Percentiles rank a stretch among this genome's conserved stretches.
Conservation (phyloP, 2,888 invertebrate species). For the Melieria omissa region DNA sequence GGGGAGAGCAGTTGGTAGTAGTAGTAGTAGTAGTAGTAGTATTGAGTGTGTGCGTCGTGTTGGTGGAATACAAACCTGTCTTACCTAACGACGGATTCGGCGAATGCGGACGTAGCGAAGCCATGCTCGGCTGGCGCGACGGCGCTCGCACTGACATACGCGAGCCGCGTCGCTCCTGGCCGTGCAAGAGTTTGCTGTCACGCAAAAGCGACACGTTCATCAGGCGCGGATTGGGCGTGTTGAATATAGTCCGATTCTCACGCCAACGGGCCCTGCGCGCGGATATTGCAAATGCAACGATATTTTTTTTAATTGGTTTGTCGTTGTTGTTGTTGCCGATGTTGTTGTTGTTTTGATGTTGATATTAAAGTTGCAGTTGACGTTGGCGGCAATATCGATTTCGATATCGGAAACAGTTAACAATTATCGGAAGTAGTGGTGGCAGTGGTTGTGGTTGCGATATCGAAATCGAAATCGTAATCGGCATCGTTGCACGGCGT, state of each 20-base stretch:
- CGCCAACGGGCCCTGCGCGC: constrained; percentile 85
- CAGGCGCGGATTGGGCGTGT: constrained; percentile 91
- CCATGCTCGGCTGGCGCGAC: constrained; percentile 86
- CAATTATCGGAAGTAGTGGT: background rate
- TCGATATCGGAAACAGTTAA: background rate
- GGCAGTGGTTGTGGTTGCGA: background rate
- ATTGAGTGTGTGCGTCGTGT: constrained; percentile 56
- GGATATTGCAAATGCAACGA: too few relatives aligned
- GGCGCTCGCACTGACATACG: constrained; percentile 82
- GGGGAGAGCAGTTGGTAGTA: too few relatives aligned
- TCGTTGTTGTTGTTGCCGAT: too few relatives aligned
- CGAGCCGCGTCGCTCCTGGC: constrained; percentile 81
- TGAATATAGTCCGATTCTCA: constrained; percentile 92
- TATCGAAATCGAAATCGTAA: too few relatives aligned
- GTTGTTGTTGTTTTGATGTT: too few relatives aligned
- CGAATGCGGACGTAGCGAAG: constrained; percentile 84
- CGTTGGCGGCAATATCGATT: background rate
- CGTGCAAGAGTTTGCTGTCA: constrained; percentile 83
- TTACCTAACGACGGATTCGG: constrained; percentile 68
- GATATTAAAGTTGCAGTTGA: background rate
- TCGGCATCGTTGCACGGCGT: too few relatives aligned
- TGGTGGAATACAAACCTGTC: constrained; percentile 64
- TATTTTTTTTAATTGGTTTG: too few relatives aligned
- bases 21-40: too few relatives aligned
- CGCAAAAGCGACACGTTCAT: constrained; percentile 90